These are phyloP conservation scores for Gryon sp. DNA, from an alignment of 1,140 invertebrate genomes.

Conservation along the genomic window DNA sequence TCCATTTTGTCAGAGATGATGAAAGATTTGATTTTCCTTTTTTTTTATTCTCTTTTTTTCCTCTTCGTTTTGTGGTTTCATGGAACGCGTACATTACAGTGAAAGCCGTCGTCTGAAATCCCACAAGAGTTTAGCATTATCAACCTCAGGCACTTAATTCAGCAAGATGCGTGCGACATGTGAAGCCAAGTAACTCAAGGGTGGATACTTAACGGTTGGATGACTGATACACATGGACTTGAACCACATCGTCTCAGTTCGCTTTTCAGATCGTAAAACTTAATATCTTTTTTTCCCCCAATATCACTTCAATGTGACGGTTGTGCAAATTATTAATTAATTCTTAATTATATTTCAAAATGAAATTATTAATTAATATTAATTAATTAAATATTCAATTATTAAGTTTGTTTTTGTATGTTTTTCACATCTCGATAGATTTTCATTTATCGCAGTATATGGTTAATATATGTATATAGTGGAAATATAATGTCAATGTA, in stretches of 20 bases:
- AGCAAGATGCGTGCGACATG: constrained; percentile 52
- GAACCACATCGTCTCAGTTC: constrained; percentile 23
- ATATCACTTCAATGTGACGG: not conserved
- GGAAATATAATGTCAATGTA: too few species aligned
- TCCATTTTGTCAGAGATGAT: not conserved
- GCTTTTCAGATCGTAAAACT: constrained; percentile 26
- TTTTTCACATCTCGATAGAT: too few species aligned
- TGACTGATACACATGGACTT: constrained; percentile 44
- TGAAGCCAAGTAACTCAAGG: constrained; percentile 69
- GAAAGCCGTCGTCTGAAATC: constrained; percentile 66
- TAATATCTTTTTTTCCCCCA: too few species aligned
- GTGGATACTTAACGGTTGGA: constrained; percentile 55
- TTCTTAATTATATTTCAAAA: too few species aligned
- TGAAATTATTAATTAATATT: too few species aligned
- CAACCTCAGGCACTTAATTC: constrained; percentile 66
- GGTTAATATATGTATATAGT: too few species aligned
- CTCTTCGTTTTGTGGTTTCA: constrained; percentile 28
- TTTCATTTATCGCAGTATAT: too few species aligned
- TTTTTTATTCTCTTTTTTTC: too few species aligned
- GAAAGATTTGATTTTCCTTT: not conserved
- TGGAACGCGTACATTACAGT: constrained; percentile 20
- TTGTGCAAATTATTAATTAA: too few species aligned
- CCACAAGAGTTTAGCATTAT: constrained; percentile 67
- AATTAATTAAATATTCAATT: too few species aligned
- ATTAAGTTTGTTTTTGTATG: too few species aligned